phyloP scores from a whole-genome alignment of 1,140 invertebrate species.

The Notospermus geniculatus region DNA sequence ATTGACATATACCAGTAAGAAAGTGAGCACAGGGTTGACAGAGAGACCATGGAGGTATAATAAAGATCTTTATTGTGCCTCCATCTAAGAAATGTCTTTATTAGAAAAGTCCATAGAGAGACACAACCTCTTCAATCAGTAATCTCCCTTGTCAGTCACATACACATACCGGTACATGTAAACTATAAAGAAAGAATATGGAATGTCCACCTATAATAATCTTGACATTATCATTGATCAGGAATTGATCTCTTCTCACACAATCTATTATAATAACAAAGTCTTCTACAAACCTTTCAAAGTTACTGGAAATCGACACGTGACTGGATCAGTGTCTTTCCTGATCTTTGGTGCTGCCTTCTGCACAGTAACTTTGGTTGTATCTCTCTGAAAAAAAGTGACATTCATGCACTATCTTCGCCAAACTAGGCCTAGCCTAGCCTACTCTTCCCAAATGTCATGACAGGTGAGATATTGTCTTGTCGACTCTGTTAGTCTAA shows the following conservation, averaged over 20 bases:
- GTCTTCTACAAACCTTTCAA: not conserved
- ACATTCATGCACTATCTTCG: too few species aligned
- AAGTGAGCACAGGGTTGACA: not conserved
- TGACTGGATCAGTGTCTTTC: not conserved
- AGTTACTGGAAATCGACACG: slow-evolving; percentile 6
- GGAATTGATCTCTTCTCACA: not conserved
- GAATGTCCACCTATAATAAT: not conserved
- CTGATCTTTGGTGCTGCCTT: not conserved
- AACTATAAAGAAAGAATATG: not conserved
- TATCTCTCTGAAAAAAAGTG: slow-evolving; percentile 10
- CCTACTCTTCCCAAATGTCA: too few species aligned
- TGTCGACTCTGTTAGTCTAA: too few species aligned
- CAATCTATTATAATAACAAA: not conserved
- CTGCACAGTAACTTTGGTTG: not conserved
- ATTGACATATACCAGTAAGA: slow-evolving; percentile 2
- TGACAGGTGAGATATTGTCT: too few species aligned
- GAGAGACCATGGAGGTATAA: too few species aligned
- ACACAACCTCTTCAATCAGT: too few species aligned
- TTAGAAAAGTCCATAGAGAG: too few species aligned
- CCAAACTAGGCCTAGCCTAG: too few species aligned
- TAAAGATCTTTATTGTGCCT: too few species aligned
- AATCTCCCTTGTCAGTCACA: too few species aligned
- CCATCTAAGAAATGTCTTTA: too few species aligned
- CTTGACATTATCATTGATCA: not conserved
- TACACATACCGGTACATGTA: too few species aligned